Conservation (phyloP, 2,113 vertebrate genomes). For the Lagenorhynchus albirostris region DNA sequence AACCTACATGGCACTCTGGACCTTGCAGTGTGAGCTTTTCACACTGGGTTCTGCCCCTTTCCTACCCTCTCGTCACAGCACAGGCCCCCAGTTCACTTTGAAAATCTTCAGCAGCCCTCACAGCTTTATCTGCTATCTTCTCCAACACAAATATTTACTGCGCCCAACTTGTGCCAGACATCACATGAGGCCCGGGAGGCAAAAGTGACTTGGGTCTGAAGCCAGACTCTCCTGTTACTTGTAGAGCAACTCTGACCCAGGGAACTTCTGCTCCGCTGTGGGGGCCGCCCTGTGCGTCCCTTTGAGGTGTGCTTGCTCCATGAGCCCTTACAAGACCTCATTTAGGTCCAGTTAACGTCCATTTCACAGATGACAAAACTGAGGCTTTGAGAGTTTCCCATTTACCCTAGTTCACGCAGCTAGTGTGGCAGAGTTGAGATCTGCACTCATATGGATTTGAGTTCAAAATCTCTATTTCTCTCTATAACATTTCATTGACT, state of each 20-base stretch:
- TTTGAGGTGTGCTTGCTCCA: neutral
- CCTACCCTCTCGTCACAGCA: neutral
- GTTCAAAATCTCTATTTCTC: neutral
- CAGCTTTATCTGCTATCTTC: constrained; percentile 11
- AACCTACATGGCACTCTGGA: neutral
- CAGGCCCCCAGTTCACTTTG: neutral
- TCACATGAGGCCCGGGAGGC: neutral
- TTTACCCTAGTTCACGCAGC: neutral
- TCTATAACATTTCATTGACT: neutral
- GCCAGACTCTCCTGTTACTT: neutral
- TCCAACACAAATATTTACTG: constrained; percentile 56
- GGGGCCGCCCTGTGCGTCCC: neutral
- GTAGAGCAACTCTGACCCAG: neutral
- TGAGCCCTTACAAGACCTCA: neutral
- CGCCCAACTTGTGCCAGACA: neutral
- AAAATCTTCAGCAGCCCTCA: neutral
- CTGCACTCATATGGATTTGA: neutral
- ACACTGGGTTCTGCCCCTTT: neutral
- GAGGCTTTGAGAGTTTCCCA: neutral
- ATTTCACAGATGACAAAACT: neutral
- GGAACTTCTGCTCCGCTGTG: neutral
- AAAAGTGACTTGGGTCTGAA: neutral
- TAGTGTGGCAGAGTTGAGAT: neutral
- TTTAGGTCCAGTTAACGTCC: neutral
- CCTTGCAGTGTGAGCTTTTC: neutral